Percentiles rank a stretch among this genome's conserved stretches.
Evolutionary conservation across 2,888 invertebrate species (phyloP).

Genomic region (Luperina nickerlii): DNA sequence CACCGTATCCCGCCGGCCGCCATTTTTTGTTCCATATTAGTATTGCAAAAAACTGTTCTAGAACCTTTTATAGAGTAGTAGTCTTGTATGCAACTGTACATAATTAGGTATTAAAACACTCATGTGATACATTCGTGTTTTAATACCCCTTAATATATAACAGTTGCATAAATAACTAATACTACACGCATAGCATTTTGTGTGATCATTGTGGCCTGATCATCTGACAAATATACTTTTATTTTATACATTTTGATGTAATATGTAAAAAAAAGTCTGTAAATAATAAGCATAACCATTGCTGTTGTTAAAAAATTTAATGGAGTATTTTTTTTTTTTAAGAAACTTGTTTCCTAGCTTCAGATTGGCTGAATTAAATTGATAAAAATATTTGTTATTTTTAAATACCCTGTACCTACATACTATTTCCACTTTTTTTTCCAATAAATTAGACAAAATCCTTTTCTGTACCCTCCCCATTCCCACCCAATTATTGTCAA

Average conservation of each 20-base stretch:
- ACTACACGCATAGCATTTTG: not conserved
- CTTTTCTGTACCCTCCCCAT: not conserved
- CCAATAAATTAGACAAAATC: not conserved
- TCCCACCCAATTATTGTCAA: not conserved
- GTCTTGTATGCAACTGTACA: too few relatives aligned
- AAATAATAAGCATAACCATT: conserved; percentile 36
- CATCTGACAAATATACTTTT: not conserved
- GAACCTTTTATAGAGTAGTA: too few relatives aligned
- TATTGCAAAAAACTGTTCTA: too few relatives aligned
- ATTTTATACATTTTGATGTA: not conserved
- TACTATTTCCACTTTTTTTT: not conserved
- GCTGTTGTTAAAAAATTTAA: not conserved
- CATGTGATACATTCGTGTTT: too few relatives aligned
- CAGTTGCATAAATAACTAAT: too few relatives aligned
- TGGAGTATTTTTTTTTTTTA: not conserved
- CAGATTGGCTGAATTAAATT: too few relatives aligned
- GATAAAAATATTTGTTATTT: not conserved
- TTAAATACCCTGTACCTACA: not conserved
- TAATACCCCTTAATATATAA: too few relatives aligned
- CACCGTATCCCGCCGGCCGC: too few relatives aligned
- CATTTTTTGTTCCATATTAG: too few relatives aligned
- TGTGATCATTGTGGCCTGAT: not conserved
- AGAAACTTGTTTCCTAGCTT: too few relatives aligned
- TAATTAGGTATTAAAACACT: too few relatives aligned
- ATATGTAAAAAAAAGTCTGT: not conserved